Evolutionary conservation across 2,113 vertebrate species (phyloP).

Genomic region (Chloroceryle aenea): DNA sequence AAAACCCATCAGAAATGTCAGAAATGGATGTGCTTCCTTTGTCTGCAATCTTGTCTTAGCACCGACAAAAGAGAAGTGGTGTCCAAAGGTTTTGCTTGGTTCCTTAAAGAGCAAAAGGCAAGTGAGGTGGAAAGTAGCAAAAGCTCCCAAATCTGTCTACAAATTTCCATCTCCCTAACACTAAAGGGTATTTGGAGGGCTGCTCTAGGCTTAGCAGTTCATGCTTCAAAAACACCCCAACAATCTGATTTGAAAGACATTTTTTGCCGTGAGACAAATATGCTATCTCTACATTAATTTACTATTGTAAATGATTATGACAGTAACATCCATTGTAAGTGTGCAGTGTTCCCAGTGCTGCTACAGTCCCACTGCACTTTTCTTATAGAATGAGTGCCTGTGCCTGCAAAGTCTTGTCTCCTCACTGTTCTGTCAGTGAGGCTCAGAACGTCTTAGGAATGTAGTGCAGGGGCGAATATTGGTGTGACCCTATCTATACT

Average conservation of each 20-base stretch:
- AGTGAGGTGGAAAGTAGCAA: background rate
- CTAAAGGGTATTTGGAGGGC: background rate
- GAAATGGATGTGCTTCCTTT: background rate
- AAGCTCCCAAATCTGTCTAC: background rate
- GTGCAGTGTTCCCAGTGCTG: background rate
- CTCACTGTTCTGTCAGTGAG: accelerated
- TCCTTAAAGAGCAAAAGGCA: background rate
- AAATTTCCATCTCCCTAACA: background rate
- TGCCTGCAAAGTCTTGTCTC: background rate
- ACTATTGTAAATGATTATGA: background rate
- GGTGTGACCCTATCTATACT: background rate
- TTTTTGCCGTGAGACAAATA: background rate
- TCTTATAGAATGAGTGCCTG: background rate
- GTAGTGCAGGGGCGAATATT: background rate
- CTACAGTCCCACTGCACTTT: background rate
- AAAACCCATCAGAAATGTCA: background rate
- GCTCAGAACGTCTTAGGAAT: background rate
- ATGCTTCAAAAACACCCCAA: background rate
- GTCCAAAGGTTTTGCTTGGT: background rate
- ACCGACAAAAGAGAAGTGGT: background rate
- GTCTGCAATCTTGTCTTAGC: background rate
- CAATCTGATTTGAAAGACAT: background rate
- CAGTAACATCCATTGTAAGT: background rate
- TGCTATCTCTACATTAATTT: background rate
- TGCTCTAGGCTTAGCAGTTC: background rate